Conservation (phyloP, 2,888 invertebrate genomes). For the Graphium colonna region DNA sequence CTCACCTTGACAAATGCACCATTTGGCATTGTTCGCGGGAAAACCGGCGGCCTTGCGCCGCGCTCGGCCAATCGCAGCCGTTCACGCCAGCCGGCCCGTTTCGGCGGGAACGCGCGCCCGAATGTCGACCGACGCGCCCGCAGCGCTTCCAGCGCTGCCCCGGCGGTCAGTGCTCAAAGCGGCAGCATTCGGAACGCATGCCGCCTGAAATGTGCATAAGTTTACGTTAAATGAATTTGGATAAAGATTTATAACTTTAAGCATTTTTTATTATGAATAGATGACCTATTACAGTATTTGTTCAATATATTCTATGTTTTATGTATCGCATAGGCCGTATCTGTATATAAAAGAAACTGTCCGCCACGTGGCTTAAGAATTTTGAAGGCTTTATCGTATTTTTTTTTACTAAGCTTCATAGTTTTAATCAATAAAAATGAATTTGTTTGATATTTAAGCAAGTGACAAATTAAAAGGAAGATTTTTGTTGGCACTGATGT, state of each 20-base stretch:
- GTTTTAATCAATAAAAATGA: no score
- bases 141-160: constrained; percentile 40
- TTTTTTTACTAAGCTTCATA: no score
- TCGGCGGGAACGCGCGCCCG: constrained; percentile 58
- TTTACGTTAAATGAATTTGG: not conserved
- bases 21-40: constrained; percentile 81
- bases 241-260: no score
- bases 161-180: no score
- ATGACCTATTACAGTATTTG: not conserved
- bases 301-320: no score
- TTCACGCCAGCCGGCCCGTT: constrained; percentile 67
- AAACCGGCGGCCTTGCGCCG: constrained; percentile 78
- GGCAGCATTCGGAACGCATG: not conserved
- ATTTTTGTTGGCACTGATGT: not conserved
- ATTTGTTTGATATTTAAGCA: no score
- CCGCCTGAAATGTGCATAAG: constrained; percentile 18
- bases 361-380: no score
- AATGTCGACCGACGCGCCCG: constrained; percentile 45
- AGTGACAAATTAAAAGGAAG: no score
- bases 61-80: constrained; percentile 58
- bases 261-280: no score
- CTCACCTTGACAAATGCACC: constrained; percentile 81
- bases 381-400: no score
- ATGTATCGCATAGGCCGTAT: no score
- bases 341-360: no score